phyloP scores from a whole-genome alignment of 30 jellyfish, hydroid and myxozoan species.

The Pseudorhiza aurosa region DNA sequence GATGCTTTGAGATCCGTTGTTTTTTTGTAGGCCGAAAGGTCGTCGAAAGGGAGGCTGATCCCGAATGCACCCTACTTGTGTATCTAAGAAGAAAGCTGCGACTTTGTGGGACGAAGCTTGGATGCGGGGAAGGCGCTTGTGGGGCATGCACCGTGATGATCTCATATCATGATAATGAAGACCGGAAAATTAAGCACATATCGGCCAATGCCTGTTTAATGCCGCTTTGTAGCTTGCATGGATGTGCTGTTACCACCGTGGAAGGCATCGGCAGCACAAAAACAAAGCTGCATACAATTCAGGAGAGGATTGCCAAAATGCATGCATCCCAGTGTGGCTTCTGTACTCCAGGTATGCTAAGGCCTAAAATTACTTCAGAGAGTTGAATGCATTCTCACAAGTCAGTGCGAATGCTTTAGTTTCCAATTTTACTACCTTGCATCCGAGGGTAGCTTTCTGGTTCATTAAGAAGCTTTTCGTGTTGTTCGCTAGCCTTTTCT shows the following conservation, averaged over 20 bases:
- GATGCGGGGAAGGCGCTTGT: slow-evolving; percentile 56
- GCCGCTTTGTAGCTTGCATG: slow-evolving; percentile 41
- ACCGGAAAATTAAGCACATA: slow-evolving; percentile 4
- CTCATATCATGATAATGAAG: slow-evolving; percentile 20
- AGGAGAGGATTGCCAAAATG: slow-evolving; percentile 35
- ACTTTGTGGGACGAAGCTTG: slow-evolving; percentile 29
- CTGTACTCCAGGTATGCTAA: slow-evolving; percentile 59
- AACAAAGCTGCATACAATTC: slow-evolving; percentile 14
- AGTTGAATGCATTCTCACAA: too few relatives aligned
- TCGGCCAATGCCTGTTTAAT: slow-evolving; percentile 44
- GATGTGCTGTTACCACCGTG: slow-evolving; percentile 45
- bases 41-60: slow-evolving; percentile 26
- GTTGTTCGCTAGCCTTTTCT: too few relatives aligned
- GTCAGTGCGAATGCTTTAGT: too few relatives aligned
- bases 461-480: too few relatives aligned
- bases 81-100: slow-evolving; percentile 25
- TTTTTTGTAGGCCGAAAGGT: slow-evolving; percentile 16
- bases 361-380: too few relatives aligned
- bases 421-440: too few relatives aligned
- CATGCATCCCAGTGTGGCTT: slow-evolving; percentile 52
- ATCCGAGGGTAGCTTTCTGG: too few relatives aligned
- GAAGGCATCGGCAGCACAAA: slow-evolving; percentile 47
- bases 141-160: slow-evolving; percentile 60
- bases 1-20: too few relatives aligned
- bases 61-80: slow-evolving; percentile 38